Conservation (phyloP, 2,888 invertebrate genomes). For the Eupithecia vulgata region DNA sequence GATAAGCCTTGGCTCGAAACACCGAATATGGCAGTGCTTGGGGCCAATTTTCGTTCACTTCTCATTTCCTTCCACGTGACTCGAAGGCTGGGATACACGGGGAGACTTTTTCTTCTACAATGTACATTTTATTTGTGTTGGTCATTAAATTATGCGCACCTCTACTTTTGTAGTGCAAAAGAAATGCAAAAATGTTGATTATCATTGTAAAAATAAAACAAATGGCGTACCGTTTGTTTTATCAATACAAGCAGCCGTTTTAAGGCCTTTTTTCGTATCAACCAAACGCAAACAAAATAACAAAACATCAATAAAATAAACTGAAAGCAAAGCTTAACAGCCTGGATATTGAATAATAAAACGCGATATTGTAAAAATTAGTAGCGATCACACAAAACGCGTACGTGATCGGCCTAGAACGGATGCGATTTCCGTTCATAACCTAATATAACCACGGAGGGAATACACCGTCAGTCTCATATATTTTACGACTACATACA, state of each 20-base stretch:
- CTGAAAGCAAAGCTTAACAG: constrained; percentile 23
- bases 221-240: neutral
- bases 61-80: constrained; percentile 60
- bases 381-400: constrained; percentile 52
- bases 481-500: neutral
- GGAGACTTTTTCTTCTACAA: neutral
- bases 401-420: constrained; percentile 53
- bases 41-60: constrained; percentile 61
- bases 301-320: constrained; percentile 16
- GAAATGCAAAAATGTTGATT: neutral
- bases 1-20: constrained; percentile 42
- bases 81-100: constrained; percentile 43
- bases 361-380: constrained; percentile 45
- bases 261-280: neutral
- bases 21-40: constrained; percentile 48
- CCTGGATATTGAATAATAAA: constrained; percentile 36
- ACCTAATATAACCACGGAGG: constrained; percentile 13
- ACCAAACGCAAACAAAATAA: neutral
- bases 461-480: neutral
- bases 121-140: neutral
- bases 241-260: neutral
- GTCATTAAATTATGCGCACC: neutral
- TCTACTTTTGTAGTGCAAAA: neutral
- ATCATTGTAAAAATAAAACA: neutral
- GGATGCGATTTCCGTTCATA: constrained; percentile 41